These are phyloP conservation scores for Thamnaconus septentrionalis DNA, from an alignment of 2,113 vertebrate genomes.

Conservation along the genomic window DNA sequence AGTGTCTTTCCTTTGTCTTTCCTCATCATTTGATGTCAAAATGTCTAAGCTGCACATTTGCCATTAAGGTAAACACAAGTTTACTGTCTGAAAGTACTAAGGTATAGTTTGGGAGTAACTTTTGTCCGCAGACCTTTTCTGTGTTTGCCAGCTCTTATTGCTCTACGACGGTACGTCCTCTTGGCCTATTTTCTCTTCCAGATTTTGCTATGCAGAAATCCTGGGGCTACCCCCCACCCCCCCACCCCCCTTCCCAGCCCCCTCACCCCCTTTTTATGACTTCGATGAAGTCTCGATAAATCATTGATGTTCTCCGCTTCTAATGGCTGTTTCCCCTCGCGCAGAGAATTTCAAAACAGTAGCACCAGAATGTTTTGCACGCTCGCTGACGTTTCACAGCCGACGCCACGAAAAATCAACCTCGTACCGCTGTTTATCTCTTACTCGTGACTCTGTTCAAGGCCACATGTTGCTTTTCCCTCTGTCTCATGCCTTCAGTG, in stretches of 20 bases:
- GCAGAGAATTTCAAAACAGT: neutral
- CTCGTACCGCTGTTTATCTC: neutral
- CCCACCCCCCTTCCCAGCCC: too few relatives aligned
- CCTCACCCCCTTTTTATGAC: conserved; percentile 55
- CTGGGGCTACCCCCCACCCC: conserved; percentile 21
- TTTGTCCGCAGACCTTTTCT: neutral
- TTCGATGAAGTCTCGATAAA: conserved; percentile 71
- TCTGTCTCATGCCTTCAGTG: conserved; percentile 37
- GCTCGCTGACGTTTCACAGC: too few relatives aligned
- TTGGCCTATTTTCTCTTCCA: conserved; percentile 22
- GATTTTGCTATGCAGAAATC: conserved; percentile 58
- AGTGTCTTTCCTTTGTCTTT: too few relatives aligned
- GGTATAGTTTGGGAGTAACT: conserved; percentile 7
- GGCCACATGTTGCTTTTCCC: neutral
- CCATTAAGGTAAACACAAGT: neutral
- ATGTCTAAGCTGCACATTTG: conserved; percentile 9
- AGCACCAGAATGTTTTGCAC: too few relatives aligned
- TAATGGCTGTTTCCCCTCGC: neutral
- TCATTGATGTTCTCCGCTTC: neutral
- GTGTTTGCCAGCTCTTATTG: too few relatives aligned
- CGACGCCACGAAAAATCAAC: too few relatives aligned
- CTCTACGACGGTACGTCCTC: neutral
- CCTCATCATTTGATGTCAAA: too few relatives aligned
- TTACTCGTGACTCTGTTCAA: neutral
- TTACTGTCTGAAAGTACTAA: conserved; percentile 10